These are phyloP conservation scores for Dendrocopos noguchii DNA, from an alignment of 2,113 vertebrate genomes.

Conservation along the genomic window DNA sequence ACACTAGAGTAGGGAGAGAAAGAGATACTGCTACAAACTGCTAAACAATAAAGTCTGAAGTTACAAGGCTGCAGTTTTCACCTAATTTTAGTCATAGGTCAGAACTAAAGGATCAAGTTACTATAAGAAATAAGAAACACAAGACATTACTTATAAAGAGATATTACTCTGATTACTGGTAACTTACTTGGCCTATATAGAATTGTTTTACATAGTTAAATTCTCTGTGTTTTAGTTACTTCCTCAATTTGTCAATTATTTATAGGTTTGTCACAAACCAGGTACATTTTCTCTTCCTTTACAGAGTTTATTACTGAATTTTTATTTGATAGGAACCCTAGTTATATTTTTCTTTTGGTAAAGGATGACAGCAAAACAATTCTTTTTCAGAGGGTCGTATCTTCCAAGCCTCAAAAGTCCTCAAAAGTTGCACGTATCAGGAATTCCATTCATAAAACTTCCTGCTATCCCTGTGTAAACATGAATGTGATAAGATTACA, in stretches of 20 bases:
- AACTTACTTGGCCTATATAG: neutral
- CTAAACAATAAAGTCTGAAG: neutral
- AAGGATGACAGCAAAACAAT: neutral
- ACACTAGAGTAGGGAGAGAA: neutral
- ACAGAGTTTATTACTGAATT: neutral
- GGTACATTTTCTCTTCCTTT: neutral
- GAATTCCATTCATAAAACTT: neutral
- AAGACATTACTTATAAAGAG: neutral
- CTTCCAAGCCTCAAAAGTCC: neutral
- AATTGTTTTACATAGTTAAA: neutral
- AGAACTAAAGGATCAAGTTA: neutral
- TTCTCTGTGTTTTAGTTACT: neutral
- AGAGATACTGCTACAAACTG: neutral
- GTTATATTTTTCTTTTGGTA: neutral
- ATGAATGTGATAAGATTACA: neutral
- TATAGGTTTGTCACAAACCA: neutral
- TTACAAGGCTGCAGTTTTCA: neutral
- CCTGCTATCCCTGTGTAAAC: neutral
- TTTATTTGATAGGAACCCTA: neutral
- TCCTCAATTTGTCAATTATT: neutral
- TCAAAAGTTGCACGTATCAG: neutral
- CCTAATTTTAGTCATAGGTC: neutral
- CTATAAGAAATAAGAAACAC: neutral
- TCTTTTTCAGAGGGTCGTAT: neutral
- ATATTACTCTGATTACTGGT: neutral